phyloP scores from a whole-genome alignment of 1,140 invertebrate genomes.

The Aradophagus sp. region DNA sequence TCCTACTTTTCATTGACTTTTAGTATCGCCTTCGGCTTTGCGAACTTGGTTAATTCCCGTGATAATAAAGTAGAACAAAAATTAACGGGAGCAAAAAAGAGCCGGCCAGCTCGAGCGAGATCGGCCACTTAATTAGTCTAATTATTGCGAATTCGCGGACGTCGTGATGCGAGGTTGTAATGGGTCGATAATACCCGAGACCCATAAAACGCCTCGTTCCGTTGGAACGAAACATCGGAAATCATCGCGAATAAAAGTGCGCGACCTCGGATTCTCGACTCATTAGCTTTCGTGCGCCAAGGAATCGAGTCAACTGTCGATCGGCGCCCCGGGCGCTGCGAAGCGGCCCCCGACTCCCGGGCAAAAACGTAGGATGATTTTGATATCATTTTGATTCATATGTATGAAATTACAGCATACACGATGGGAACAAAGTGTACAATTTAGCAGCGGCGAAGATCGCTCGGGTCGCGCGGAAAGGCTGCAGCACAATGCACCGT shows the following conservation, averaged over 20 bases:
- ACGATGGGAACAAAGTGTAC: conserved; percentile 54
- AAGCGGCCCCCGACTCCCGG: too few species aligned
- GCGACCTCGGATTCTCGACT: neutral
- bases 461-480: conserved; percentile 25
- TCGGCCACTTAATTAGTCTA: too few species aligned
- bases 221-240: neutral
- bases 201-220: too few species aligned
- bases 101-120: too few species aligned
- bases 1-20: too few species aligned
- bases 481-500: conserved; percentile 50
- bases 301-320: neutral
- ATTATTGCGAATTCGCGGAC: too few species aligned
- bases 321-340: neutral
- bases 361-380: conserved; percentile 21
- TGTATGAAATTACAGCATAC: conserved; percentile 50
- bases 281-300: neutral
- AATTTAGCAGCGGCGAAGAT: conserved; percentile 37
- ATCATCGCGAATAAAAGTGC: neutral
- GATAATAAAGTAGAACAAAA: too few species aligned
- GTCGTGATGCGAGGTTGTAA: too few species aligned
- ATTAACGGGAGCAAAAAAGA: too few species aligned
- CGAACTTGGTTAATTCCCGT: too few species aligned
- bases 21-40: too few species aligned
- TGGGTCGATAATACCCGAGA: too few species aligned
- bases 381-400: conserved; percentile 56